phyloP scores from a whole-genome alignment of 1,140 invertebrate species.

The Zaprionus capensis region DNA sequence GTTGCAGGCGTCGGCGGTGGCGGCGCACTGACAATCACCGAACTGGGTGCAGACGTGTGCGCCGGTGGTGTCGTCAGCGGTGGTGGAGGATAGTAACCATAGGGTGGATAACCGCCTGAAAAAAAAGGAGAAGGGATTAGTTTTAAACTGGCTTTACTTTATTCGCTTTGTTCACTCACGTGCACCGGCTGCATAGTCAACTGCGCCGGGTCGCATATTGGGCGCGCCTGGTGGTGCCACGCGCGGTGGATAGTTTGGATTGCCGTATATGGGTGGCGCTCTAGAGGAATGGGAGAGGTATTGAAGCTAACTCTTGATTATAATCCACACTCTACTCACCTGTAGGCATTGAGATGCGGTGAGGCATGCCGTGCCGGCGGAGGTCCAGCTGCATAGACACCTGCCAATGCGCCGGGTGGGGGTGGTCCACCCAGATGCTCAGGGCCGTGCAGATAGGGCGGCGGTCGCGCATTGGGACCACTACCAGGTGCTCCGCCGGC shows the following conservation, averaged over 20 bases:
- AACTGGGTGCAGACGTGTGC: conserved; percentile 59
- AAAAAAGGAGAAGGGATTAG: background rate
- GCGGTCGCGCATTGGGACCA: conserved; percentile 41
- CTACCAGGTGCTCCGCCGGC: conserved; percentile 25
- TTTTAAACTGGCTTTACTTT: background rate
- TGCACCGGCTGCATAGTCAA: conserved; percentile 69
- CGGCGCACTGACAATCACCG: conserved; percentile 70
- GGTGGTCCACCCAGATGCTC: conserved; percentile 65
- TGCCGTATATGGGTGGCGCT: conserved; percentile 76
- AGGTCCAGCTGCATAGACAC: conserved; percentile 64
- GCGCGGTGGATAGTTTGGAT: conserved; percentile 73
- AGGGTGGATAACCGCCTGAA: conserved; percentile 73
- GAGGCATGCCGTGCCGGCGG: conserved; percentile 75
- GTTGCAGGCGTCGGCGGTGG: conserved; percentile 48
- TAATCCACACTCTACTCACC: conserved; percentile 41
- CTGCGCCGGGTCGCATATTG: conserved; percentile 63
- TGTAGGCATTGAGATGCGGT: conserved; percentile 76
- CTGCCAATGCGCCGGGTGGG: conserved; percentile 35
- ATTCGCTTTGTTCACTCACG: conserved; percentile 50
- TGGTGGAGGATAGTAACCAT: conserved; percentile 79
- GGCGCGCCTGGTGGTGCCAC: conserved; percentile 55
- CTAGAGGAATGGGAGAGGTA: background rate
- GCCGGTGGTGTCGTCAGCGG: conserved; percentile 68
- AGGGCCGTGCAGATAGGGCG: conserved; percentile 60
- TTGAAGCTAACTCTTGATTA: background rate